Percentiles rank a stretch among this genome's conserved stretches.
These are phyloP conservation scores for Sebastes vulpes DNA, from an alignment of 2,797 vertebrate species.

Conservation along the genomic window DNA sequence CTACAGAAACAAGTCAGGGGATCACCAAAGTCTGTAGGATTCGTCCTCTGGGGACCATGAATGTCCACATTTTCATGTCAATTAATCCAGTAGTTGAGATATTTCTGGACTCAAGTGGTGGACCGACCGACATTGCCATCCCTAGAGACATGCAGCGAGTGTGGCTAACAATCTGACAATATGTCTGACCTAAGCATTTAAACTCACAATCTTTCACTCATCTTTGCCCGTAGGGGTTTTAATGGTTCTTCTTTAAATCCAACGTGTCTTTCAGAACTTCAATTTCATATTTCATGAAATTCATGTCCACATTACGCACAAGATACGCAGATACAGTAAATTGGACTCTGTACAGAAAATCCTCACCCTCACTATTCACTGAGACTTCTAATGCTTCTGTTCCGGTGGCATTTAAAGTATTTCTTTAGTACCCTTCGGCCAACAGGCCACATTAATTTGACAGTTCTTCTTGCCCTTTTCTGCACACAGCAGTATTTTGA, in stretches of 20 bases:
- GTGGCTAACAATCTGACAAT: background rate
- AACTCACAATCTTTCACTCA: background rate
- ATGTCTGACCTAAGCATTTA: background rate
- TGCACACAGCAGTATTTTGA: constrained; percentile 15
- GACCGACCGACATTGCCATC: background rate
- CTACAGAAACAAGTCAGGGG: background rate
- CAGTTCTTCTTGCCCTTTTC: background rate
- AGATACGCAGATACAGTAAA: constrained; percentile 5
- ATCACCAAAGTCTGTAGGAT: background rate
- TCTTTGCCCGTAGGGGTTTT: background rate
- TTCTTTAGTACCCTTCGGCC: background rate
- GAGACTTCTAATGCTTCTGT: background rate
- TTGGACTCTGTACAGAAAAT: constrained; percentile 2
- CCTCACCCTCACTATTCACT: background rate
- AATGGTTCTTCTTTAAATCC: background rate
- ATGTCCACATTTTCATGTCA: background rate
- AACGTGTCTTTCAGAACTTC: background rate
- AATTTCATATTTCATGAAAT: background rate
- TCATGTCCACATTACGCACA: background rate
- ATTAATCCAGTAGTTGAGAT: background rate
- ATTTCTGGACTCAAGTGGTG: background rate
- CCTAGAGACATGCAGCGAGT: background rate
- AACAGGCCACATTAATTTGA: constrained; percentile 13
- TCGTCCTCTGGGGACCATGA: background rate
- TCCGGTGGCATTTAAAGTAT: background rate